Conservation (phyloP, 2,113 vertebrate species). For the Tupaia tana region DNA sequence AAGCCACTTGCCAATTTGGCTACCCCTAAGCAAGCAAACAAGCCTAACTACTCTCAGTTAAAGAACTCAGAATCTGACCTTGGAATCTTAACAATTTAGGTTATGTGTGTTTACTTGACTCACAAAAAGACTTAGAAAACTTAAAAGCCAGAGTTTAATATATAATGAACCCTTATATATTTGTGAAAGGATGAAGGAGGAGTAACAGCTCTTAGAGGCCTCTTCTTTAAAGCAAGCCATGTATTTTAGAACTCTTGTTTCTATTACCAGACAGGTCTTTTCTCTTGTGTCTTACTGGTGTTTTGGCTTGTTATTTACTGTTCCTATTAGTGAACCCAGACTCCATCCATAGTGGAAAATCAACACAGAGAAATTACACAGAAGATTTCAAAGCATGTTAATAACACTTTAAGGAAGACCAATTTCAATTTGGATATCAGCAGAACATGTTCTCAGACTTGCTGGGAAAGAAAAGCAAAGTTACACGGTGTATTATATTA, state of each 20-base stretch:
- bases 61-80: background rate
- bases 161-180: background rate
- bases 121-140: constrained; percentile 18
- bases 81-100: background rate
- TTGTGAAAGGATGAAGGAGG: background rate
- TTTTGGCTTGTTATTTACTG: background rate
- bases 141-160: background rate
- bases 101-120: background rate
- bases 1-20: background rate
- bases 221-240: background rate
- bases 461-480: background rate
- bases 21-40: background rate
- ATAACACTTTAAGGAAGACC: background rate
- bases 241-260: too few relatives aligned
- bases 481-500: background rate
- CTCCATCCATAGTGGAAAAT: background rate
- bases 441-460: background rate
- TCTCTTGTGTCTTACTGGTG: too few relatives aligned
- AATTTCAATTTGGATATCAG: background rate
- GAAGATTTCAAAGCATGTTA: constrained; percentile 25
- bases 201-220: background rate
- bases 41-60: background rate
- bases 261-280: too few relatives aligned
- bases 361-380: background rate
- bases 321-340: background rate